phyloP scores from a whole-genome alignment of 2,113 vertebrate genomes.

The Motacilla alba region DNA sequence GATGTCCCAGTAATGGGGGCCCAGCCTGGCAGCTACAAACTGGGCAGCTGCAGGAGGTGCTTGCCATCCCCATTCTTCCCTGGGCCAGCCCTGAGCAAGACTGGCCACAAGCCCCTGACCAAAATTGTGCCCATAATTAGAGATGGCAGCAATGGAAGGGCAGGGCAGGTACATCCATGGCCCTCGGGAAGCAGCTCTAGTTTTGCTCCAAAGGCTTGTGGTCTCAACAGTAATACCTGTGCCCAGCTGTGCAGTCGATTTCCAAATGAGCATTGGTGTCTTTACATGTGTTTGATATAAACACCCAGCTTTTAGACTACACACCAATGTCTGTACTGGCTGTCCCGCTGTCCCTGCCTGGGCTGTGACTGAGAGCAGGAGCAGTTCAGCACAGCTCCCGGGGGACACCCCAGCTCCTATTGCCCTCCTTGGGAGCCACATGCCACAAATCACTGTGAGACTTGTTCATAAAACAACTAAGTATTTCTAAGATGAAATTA shows the following conservation, averaged over 20 bases:
- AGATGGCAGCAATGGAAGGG: not conserved
- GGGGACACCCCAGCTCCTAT: accelerated
- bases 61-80: not conserved
- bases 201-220: not conserved
- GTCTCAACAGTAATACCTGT: not conserved
- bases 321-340: not conserved
- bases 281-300: not conserved
- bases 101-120: not conserved
- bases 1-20: not conserved
- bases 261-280: not conserved
- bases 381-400: not conserved
- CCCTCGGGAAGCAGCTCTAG: not conserved
- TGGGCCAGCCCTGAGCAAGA: not conserved
- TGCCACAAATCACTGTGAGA: not conserved
- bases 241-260: not conserved
- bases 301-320: not conserved
- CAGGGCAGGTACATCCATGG: not conserved
- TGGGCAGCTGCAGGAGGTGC: not conserved
- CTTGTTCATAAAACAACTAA: not conserved
- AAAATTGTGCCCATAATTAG: not conserved
- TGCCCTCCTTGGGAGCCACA: not conserved
- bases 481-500: not conserved
- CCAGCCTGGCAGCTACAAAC: not conserved
- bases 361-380: not conserved
- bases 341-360: accelerated